Percentiles rank a stretch among this genome's conserved stretches.
These are phyloP conservation scores for Holacanthus passer DNA, from an alignment of 2,113 vertebrate genomes.

Conservation along the genomic window DNA sequence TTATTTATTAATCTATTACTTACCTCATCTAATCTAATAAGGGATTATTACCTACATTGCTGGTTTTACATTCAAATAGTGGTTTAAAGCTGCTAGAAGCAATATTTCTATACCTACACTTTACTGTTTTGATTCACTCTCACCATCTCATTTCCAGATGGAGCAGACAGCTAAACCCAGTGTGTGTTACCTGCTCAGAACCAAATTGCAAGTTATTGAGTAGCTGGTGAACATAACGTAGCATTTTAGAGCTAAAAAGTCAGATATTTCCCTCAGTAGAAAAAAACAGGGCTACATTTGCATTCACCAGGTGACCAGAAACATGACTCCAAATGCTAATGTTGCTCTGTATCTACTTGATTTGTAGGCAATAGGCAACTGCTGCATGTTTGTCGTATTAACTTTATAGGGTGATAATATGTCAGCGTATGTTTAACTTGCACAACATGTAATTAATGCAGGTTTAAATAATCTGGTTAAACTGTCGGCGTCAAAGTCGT, in stretches of 20 bases:
- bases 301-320: neutral
- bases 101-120: neutral
- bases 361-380: neutral
- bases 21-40: no score
- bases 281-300: no score
- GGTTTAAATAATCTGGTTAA: no score
- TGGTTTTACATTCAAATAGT: neutral
- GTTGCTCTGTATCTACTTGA: neutral
- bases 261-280: no score
- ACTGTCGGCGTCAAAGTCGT: neutral
- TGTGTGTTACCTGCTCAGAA: no score
- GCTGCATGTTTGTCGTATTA: neutral
- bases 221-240: no score
- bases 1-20: neutral
- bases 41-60: neutral
- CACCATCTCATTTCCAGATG: neutral
- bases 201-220: no score
- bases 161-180: neutral
- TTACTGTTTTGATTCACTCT: neutral
- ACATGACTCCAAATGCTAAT: neutral
- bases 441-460: no score
- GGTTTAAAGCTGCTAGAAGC: conserved; percentile 8
- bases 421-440: neutral
- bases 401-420: neutral
- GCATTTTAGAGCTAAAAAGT: no score